Base-by-base conservation (phyloP, 2,113 vertebrate species). In the Pachycephala philippinensis region DNA sequence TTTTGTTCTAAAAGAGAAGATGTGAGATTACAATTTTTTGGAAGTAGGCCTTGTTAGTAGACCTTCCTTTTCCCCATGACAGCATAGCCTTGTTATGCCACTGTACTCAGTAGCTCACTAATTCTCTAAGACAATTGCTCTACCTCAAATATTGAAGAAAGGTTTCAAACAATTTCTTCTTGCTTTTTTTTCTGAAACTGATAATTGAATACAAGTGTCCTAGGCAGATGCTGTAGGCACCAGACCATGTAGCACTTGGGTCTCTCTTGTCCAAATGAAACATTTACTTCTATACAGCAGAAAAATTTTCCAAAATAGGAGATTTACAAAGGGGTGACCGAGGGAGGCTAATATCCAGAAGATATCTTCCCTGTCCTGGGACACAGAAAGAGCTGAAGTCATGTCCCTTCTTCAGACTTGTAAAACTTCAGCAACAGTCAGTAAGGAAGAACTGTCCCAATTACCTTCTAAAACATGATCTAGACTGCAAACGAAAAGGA, bases 61-160 rank as follows among this genome's bases (percentile, higher is more conserved):
- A 42, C 6, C 10, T 79, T 75, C 13, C 15, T 72, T 40, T 33
- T 12, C 9, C 22, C 15, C 30, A 52, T 56, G 16, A n/a, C 31
- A 49, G 53, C 20, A 39, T 7, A 56, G 33, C 10, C 30, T 50
- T 63, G 10, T 44, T 45, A 40, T 60, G n/a, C 16, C 15, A 5
- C 10, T 52, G 37, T 47, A 42, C 11, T 65, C 13, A 31, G 17
- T 11, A 78, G 2, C 23, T 79, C 0, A 0, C 15, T 56, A 56
- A 52, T 79, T 70, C 42, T 66, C 31, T 57, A 10, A 87, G 20
- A 37, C 15, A 70, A 35, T 39, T 60, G 23, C 11, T 82, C 3
- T 40, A 44, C 10, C 3, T 33, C 15, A 82, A 82, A 47, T 47
- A 19, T 4, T 15, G 13, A 60, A 65, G 20, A 56, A 81, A 69